Evolutionary conservation across 1,140 invertebrate species (phyloP).

Genomic region (Mercenaria mercenaria): DNA sequence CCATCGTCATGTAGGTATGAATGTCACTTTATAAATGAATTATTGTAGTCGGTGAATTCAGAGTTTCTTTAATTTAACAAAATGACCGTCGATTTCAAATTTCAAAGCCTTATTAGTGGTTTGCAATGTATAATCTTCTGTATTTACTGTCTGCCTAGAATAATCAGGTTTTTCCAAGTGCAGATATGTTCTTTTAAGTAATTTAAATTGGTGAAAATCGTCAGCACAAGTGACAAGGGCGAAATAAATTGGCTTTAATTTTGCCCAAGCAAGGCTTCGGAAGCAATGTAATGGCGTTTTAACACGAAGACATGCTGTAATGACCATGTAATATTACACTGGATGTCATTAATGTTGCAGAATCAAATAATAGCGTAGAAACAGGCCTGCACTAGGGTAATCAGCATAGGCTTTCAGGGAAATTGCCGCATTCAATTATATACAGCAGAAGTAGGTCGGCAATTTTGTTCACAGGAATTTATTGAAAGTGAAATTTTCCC

Average conservation of each 20-base stretch:
- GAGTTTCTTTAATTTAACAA: slow-evolving; percentile 2
- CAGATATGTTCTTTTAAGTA: slow-evolving; percentile 32
- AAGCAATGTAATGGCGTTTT: slow-evolving; percentile 19
- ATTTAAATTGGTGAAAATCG: slow-evolving; percentile 40
- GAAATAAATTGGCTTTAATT: slow-evolving; percentile 50
- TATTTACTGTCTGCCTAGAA: slow-evolving; percentile 31
- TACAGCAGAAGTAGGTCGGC: slow-evolving; percentile 6
- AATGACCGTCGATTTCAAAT: slow-evolving; percentile 25
- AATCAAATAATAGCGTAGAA: slow-evolving; percentile 26
- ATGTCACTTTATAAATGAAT: too few species aligned
- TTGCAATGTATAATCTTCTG: slow-evolving; percentile 44
- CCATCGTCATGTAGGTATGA: too few species aligned
- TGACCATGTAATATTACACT: slow-evolving; percentile 34
- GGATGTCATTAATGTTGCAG: slow-evolving; percentile 30
- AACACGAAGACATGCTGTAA: slow-evolving; percentile 36
- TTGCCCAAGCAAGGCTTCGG: slow-evolving; percentile 21
- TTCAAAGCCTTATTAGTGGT: slow-evolving; percentile 33
- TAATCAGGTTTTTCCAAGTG: slow-evolving; percentile 11
- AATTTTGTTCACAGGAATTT: background rate
- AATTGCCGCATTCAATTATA: slow-evolving; percentile 18
- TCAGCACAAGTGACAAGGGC: slow-evolving; percentile 35
- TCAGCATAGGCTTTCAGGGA: background rate
- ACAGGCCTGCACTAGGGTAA: background rate
- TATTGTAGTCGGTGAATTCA: too few species aligned
- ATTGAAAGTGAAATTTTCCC: background rate